Evolutionary conservation across 2,888 invertebrate species (phyloP), one percentile per base, ranked within the genome.

Genomic region (Orgyia antiqua): DNA sequence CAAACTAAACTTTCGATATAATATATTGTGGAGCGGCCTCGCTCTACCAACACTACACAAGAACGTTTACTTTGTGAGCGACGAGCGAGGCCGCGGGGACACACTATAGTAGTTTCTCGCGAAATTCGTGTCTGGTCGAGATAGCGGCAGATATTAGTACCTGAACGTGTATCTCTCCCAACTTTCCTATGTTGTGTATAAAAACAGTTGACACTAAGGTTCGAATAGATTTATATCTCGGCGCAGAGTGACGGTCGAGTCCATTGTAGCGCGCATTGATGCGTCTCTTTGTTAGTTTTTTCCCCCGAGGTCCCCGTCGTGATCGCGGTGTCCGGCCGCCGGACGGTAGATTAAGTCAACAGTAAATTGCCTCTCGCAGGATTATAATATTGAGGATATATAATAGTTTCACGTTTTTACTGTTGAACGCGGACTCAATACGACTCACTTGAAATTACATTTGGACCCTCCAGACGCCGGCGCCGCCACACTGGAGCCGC

Each of bases 221-320:
- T 39, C 37, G 35, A 34, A 20, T 26, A 36, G 45, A 48, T 45
- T 45, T 51, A 48, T 48, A 39, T 35, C 31, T 42, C 29, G 24
- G 36, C 31, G 35, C 33, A 34, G 15, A 34, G 36, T 39, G 35
- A 37, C 27, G 15, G 15, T n/a, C n/a, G n/a, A n/a, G n/a, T n/a
- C n/a, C n/a, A n/a, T 38, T 28, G 33, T 42, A 42, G 48, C 48
- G 5, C 8, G 6, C 13, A 9, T 13, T 9, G 11, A n/a, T n/a
- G 18, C 11, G 27, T n/a, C 4, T 25, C 35, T 36, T 52, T 49
- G 52, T 51, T 37, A 33, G 24, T 34, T 48, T 48, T 47, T 45
- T 29, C 34, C 32, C 24, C 35, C n/a, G n/a, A n/a, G n/a, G n/a
- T n/a, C n/a, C n/a, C n/a, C n/a, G n/a, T n/a, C n/a, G n/a, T n/a